Evolutionary conservation across 2,797 vertebrate genomes (phyloP).

Genomic region (Phoebastria nigripes): DNA sequence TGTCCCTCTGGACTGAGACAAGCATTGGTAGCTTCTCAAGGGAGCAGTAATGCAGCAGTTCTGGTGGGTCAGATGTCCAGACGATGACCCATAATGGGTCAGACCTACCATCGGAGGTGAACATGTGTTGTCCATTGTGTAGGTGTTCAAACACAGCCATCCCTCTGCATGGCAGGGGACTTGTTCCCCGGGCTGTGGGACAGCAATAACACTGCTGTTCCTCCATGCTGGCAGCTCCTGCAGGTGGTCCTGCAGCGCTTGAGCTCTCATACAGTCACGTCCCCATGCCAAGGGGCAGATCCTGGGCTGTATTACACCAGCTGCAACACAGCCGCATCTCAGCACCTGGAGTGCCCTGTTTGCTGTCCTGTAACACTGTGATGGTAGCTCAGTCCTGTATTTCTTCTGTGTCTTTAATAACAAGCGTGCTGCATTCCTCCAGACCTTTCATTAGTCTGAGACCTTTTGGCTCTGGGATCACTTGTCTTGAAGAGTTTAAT

Average conservation of each 20-base stretch:
- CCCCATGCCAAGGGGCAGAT: not conserved
- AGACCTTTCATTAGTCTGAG: conserved; percentile 53
- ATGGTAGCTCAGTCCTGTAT: not conserved
- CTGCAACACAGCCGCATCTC: accelerated
- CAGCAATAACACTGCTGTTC: not conserved
- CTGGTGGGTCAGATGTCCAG: not conserved
- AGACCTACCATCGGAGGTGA: not conserved
- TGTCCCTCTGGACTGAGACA: not conserved
- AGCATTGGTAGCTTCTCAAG: not conserved
- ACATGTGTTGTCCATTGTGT: accelerated
- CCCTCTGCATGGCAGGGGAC: not conserved
- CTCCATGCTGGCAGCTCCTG: not conserved
- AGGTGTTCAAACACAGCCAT: not conserved
- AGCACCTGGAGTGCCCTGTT: not conserved
- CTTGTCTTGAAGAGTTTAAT: conserved; percentile 43
- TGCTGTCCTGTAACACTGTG: not conserved
- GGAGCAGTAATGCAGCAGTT: not conserved
- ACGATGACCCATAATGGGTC: accelerated
- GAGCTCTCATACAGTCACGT: not conserved
- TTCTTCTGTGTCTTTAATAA: not conserved
- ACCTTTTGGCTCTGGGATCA: not conserved
- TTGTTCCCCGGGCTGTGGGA: not conserved
- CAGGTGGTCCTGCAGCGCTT: not conserved
- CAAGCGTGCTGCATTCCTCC: not conserved
- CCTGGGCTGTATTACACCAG: not conserved